These are phyloP conservation scores for Helarctos malayanus DNA, from an alignment of 2,797 vertebrate genomes.

Conservation along the genomic window DNA sequence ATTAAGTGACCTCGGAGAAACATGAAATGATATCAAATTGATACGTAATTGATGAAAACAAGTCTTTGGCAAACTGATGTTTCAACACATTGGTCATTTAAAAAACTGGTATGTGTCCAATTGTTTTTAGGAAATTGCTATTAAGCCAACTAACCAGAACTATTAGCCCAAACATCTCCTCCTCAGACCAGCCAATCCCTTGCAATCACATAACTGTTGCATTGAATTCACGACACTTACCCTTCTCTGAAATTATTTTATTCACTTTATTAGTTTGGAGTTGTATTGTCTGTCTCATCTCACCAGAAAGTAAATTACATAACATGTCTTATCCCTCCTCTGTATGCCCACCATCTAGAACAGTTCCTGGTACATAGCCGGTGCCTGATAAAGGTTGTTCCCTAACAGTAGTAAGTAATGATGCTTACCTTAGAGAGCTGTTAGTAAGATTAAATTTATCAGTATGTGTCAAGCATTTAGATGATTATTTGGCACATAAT, in stretches of 20 bases:
- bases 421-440: background rate
- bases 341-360: background rate
- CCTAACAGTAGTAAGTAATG: background rate
- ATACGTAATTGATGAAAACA: background rate
- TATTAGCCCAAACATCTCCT: background rate
- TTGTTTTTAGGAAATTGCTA: constrained; percentile 40
- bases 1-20: background rate
- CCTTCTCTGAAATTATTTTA: constrained; percentile 23
- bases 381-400: background rate
- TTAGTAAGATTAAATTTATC: background rate
- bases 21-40: background rate
- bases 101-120: background rate
- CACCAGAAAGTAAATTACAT: background rate
- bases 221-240: background rate
- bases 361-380: background rate
- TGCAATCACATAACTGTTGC: background rate
- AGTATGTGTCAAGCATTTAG: background rate
- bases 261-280: background rate
- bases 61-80: background rate
- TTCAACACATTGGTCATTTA: background rate
- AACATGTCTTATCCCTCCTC: background rate
- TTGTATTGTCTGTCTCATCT: background rate
- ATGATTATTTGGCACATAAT: background rate
- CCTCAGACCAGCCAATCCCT: background rate
- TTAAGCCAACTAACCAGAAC: background rate